Evolutionary conservation across 2,888 invertebrate species (phyloP).

Genomic region (Polyommatus icarus): DNA sequence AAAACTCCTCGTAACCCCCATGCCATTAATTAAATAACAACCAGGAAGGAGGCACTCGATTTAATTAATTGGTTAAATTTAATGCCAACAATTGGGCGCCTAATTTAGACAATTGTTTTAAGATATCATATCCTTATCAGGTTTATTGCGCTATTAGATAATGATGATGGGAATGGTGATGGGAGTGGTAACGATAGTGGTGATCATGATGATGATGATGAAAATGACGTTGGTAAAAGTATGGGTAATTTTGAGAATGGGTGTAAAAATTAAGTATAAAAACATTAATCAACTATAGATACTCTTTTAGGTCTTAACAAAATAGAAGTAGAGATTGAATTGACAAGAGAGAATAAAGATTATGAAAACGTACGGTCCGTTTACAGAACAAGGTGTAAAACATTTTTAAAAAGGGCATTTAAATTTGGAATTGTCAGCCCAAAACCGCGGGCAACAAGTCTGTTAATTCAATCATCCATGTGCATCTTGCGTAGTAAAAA

Average conservation of each 20-base stretch:
- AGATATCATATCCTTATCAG: slow-evolving; percentile 51
- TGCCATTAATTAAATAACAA: slow-evolving; percentile 45
- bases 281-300: too few relatives aligned
- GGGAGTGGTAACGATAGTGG: neutral
- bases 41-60: slow-evolving; percentile 47
- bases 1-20: slow-evolving; percentile 36
- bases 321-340: too few relatives aligned
- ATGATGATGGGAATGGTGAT: neutral
- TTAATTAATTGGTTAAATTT: slow-evolving; percentile 47
- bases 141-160: slow-evolving; percentile 6
- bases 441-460: too few relatives aligned
- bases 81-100: slow-evolving; percentile 49
- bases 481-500: too few relatives aligned
- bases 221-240: neutral
- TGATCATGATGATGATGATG: neutral
- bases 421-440: too few relatives aligned
- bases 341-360: too few relatives aligned
- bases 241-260: neutral
- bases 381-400: too few relatives aligned
- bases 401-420: too few relatives aligned
- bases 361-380: too few relatives aligned
- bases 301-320: too few relatives aligned
- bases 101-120: slow-evolving; percentile 50
- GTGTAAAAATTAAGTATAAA: neutral
- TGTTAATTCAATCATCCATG: too few relatives aligned